These are phyloP conservation scores for Drosophila neotestacea DNA, from an alignment of 2,888 invertebrate species.

Conservation along the genomic window DNA sequence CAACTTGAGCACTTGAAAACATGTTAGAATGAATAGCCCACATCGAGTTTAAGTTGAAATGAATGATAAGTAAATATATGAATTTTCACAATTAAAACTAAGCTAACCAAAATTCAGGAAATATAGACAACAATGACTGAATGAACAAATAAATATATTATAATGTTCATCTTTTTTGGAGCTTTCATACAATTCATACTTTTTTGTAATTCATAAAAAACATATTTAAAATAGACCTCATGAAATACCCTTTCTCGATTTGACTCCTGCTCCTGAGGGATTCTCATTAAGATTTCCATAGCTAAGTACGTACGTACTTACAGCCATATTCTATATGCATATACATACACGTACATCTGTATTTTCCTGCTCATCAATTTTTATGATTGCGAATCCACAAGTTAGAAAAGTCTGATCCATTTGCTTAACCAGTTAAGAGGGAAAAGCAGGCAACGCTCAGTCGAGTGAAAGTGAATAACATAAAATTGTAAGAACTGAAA, in stretches of 20 bases:
- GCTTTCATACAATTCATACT: too few relatives aligned
- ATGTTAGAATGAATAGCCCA: constrained; percentile 11
- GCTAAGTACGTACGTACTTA: background rate
- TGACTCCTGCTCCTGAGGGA: background rate
- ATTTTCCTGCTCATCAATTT: constrained; percentile 41
- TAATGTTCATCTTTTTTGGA: too few relatives aligned
- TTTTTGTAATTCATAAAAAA: too few relatives aligned
- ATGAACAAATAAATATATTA: too few relatives aligned
- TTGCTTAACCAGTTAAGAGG: constrained; percentile 25
- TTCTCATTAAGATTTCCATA: background rate
- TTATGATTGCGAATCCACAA: constrained; percentile 40
- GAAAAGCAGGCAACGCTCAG: constrained; percentile 16
- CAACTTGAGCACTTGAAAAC: constrained; percentile 19
- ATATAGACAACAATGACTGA: too few relatives aligned
- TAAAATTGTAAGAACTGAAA: constrained; percentile 28
- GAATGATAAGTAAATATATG: background rate
- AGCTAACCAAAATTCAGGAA: too few relatives aligned
- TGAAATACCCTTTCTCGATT: too few relatives aligned
- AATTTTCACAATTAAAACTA: too few relatives aligned
- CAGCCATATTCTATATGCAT: constrained; percentile 1
- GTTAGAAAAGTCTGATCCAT: constrained; percentile 28
- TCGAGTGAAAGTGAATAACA: constrained; percentile 36
- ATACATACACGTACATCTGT: background rate
- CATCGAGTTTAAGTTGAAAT: constrained; percentile 1
- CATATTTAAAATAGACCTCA: too few relatives aligned